A percentile compares a stretch with the other conserved stretches of the same genome.
These are phyloP conservation scores for Dendronephthya gigantea DNA, from an alignment of 64 coral and sea anemone genomes.

Conservation along the genomic window DNA sequence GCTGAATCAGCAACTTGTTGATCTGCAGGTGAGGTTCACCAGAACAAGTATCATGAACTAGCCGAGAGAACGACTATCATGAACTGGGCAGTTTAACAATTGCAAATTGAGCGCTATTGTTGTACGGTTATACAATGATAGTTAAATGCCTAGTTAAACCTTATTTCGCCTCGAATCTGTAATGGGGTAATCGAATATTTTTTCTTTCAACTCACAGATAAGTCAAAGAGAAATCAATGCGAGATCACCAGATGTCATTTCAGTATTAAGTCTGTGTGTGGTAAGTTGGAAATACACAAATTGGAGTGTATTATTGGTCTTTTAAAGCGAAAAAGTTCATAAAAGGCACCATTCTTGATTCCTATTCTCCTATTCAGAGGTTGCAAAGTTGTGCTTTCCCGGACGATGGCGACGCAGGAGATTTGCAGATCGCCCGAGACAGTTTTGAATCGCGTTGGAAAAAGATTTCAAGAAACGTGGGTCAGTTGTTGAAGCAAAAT, in stretches of 20 bases:
- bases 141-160: no score
- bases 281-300: conserved; percentile 22
- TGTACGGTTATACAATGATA: no score
- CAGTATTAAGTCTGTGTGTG: conserved; percentile 71
- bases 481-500: conserved; percentile 46
- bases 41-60: no score
- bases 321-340: background rate
- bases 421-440: conserved; percentile 51
- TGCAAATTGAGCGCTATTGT: no score
- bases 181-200: background rate
- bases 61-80: no score
- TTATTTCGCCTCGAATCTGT: no score
- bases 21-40: conserved; percentile 56
- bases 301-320: background rate
- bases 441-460: conserved; percentile 94
- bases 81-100: no score
- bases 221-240: conserved; percentile 71
- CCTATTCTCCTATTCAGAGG: conserved; percentile 41
- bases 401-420: conserved; percentile 48
- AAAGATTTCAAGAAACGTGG: conserved; percentile 53
- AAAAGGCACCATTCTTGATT: background rate
- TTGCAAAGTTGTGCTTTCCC: conserved; percentile 74
- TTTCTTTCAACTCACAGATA: conserved; percentile 24
- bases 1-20: conserved; percentile 49
- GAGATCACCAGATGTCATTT: conserved; percentile 58